Evolutionary conservation across 1,140 invertebrate species (phyloP), one percentile per base, ranked within the genome.

Genomic region (Melitaea cinxia): DNA sequence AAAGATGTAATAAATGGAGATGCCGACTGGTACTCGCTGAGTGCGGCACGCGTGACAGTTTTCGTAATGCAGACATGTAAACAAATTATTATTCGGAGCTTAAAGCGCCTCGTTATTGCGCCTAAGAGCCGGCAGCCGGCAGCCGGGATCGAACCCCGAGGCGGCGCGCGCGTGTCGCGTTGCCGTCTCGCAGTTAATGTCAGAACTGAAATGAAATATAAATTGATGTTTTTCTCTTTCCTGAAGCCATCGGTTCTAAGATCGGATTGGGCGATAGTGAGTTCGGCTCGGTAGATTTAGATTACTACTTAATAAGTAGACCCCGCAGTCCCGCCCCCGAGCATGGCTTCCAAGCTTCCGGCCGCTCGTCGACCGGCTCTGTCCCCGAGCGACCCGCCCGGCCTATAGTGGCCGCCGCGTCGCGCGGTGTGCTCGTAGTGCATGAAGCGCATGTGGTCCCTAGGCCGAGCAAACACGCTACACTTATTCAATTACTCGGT

Each of bases 181-280:
- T 9, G 9, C 19, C 9, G 17, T 21, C 17, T 21, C 42, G 17
- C 12, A 45, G 10, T 23, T 9, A 21, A 21, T 45, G 23, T 45
- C 7, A 45, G 14, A 10, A 45, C 9, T 45, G 42, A 23, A n/a
- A 61, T 37, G 39, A 17, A 52, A 57, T 49, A 50, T 70, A 70
- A 68, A 68, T 24, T 67, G 21, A 55, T 39, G 54, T 47, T 78
- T 82, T 76, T 83, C 68, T 83, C 47, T 80, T 84, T 78, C 64
- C 75, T 61, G 72, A 84, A 88, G 85, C 83, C 85, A 88, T 77
- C 85, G 85, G 65, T 88, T 88, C 78, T 88, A 82, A 82, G 72
- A 68, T 62, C 67, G 69, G 75, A 68, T 45, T 66, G 68, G 56
- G 59, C 61, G 62, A 65, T 65, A 61, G 37, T 50, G 53, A 59